Evolutionary conservation across 2,797 vertebrate species (phyloP).

Genomic region (Acipenser ruthenus): DNA sequence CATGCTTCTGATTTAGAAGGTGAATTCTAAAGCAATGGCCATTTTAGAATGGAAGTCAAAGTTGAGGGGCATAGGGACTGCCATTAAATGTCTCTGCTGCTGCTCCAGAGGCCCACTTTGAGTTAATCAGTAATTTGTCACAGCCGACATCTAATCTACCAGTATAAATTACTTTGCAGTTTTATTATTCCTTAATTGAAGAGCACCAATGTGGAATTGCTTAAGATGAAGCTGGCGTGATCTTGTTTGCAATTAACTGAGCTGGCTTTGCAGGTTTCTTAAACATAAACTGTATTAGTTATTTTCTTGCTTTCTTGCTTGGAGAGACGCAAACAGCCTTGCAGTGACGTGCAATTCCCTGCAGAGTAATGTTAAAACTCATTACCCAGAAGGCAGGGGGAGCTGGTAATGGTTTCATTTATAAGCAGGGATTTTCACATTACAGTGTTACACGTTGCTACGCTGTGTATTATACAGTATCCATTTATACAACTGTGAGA

Average conservation of each 20-base stretch:
- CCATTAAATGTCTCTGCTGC: constrained; percentile 42
- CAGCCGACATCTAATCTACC: constrained; percentile 59
- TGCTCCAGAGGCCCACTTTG: constrained; percentile 43
- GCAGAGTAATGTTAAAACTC: no score
- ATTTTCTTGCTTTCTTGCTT: not conserved
- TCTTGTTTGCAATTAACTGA: constrained; percentile 52
- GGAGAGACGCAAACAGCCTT: not conserved
- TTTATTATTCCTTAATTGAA: constrained; percentile 70
- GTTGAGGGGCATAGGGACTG: constrained; percentile 29
- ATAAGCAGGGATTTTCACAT: no score
- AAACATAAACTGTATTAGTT: not conserved
- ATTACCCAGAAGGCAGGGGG: no score
- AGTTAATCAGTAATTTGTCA: constrained; percentile 66
- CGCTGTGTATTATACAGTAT: no score
- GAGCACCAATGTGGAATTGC: constrained; percentile 58
- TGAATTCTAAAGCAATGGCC: constrained; percentile 34
- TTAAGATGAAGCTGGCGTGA: constrained; percentile 46
- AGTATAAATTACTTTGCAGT: constrained; percentile 64
- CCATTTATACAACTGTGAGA: no score
- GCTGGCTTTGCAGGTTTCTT: constrained; percentile 35
- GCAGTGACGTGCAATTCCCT: no score
- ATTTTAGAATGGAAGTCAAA: constrained; percentile 51
- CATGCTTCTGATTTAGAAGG: constrained; percentile 30
- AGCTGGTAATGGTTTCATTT: no score
- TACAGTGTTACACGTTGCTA: no score